Conservation (phyloP, 2,797 vertebrate genomes). For the Siniperca obscura region DNA sequence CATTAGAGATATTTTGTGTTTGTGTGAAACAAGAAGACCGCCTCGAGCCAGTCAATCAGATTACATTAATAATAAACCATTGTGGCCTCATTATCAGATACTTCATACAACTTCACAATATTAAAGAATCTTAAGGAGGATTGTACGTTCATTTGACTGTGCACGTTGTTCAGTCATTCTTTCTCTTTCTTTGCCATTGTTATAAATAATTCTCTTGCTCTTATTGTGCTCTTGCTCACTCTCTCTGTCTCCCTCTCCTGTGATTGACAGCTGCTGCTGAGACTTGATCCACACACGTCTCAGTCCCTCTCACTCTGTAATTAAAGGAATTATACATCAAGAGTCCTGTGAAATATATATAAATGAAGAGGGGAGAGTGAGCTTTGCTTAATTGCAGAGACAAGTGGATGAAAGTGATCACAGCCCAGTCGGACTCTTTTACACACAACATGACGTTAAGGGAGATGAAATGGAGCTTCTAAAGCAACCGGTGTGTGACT, state of each 20-base stretch:
- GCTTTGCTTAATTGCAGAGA: conserved; percentile 72
- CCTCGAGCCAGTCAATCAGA: conserved; percentile 31
- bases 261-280: conserved; percentile 71
- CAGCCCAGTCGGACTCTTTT: conserved; percentile 64
- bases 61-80: conserved; percentile 38
- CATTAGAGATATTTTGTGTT: neutral
- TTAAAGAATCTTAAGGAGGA: neutral
- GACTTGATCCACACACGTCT: conserved; percentile 53
- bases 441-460: conserved; percentile 51
- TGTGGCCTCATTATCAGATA: conserved; percentile 33
- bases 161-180: neutral
- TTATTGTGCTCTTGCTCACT: neutral
- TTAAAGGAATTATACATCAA: conserved; percentile 81
- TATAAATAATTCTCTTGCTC: conserved; percentile 24
- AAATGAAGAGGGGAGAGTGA: conserved; percentile 52
- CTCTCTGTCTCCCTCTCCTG: conserved; percentile 13
- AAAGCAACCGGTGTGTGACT: conserved; percentile 35
- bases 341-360: conserved; percentile 71
- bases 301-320: conserved; percentile 54
- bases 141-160: conserved; percentile 7
- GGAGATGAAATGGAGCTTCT: conserved; percentile 50
- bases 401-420: conserved; percentile 72
- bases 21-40: conserved; percentile 13
- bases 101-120: conserved; percentile 21
- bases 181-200: conserved; percentile 16